These are phyloP conservation scores for Drosophila suzukii DNA, from an alignment of 1,140 invertebrate genomes.

Conservation along the genomic window DNA sequence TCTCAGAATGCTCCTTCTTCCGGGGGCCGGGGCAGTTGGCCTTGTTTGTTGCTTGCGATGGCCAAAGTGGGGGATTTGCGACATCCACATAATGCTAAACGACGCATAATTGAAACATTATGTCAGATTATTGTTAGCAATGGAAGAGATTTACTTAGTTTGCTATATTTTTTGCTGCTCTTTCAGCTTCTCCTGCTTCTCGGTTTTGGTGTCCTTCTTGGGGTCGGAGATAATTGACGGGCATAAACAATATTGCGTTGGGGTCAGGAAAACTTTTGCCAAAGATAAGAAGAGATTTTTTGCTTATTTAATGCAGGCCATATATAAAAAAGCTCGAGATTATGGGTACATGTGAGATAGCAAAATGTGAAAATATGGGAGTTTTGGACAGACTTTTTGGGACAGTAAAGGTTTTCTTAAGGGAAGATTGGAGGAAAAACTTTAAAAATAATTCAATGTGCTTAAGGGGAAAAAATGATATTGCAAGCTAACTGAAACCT, in stretches of 20 bases:
- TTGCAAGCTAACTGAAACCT: no score
- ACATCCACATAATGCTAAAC: constrained; percentile 74
- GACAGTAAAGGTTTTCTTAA: background rate
- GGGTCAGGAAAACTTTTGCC: constrained; percentile 59
- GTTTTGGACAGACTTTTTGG: constrained; percentile 8
- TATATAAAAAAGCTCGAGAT: constrained; percentile 56
- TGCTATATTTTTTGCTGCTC: constrained; percentile 52
- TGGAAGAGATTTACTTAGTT: constrained; percentile 75
- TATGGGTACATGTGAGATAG: constrained; percentile 25
- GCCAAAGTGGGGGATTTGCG: constrained; percentile 15
- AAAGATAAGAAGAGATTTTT: constrained; percentile 64
- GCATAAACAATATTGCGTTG: constrained; percentile 63
- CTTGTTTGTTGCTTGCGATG: constrained; percentile 23
- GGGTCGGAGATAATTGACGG: constrained; percentile 51
- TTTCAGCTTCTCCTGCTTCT: constrained; percentile 6
- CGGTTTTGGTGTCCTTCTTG: constrained; percentile 14
- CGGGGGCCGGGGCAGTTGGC: constrained; percentile 12
- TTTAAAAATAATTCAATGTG: constrained; percentile 5
- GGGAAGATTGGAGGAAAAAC: background rate
- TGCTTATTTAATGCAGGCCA: constrained; percentile 55
- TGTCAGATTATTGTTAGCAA: constrained; percentile 82
- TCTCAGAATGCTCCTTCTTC: constrained; percentile 66
- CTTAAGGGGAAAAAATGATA: background rate
- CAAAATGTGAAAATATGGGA: constrained; percentile 28
- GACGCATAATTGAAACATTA: constrained; percentile 82